phyloP scores from a whole-genome alignment of 2,888 invertebrate genomes.

The Cerceris ruficornis region DNA sequence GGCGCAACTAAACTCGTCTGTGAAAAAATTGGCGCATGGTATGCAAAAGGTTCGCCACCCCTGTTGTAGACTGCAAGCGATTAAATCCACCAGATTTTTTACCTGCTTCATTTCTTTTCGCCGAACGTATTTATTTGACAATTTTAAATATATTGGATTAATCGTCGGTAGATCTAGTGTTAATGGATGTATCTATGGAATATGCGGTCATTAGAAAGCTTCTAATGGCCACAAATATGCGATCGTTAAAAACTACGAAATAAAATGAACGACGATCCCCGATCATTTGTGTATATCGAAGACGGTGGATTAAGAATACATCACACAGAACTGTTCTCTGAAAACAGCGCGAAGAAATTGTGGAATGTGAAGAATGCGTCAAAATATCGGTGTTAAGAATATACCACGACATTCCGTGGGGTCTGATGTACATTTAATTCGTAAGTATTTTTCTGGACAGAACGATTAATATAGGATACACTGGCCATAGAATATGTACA shows the following conservation, averaged over 20 bases:
- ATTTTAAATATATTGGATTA: too few species aligned
- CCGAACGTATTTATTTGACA: too few species aligned
- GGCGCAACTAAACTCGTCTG: too few species aligned
- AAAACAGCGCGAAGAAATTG: too few species aligned
- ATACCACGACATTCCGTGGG: background rate
- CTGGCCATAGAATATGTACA: slow-evolving; percentile 9
- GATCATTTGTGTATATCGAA: slow-evolving; percentile 50
- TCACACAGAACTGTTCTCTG: background rate
- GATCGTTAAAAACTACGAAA: background rate
- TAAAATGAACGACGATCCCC: slow-evolving; percentile 29
- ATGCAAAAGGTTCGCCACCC: too few species aligned
- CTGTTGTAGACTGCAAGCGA: too few species aligned
- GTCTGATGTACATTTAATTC: slow-evolving; percentile 1
- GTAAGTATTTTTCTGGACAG: background rate
- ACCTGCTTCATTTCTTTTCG: too few species aligned
- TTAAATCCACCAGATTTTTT: too few species aligned
- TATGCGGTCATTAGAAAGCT: background rate
- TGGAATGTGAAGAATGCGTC: too few species aligned
- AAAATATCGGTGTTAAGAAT: too few species aligned
- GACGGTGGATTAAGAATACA: slow-evolving; percentile 21
- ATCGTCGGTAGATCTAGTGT: too few species aligned
- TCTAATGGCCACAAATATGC: background rate
- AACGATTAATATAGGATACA: background rate
- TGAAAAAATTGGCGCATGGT: too few species aligned
- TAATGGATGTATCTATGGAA: background rate